These are phyloP conservation scores for Brachirus orientalis DNA, from an alignment of 2,113 vertebrate genomes.

Conservation along the genomic window DNA sequence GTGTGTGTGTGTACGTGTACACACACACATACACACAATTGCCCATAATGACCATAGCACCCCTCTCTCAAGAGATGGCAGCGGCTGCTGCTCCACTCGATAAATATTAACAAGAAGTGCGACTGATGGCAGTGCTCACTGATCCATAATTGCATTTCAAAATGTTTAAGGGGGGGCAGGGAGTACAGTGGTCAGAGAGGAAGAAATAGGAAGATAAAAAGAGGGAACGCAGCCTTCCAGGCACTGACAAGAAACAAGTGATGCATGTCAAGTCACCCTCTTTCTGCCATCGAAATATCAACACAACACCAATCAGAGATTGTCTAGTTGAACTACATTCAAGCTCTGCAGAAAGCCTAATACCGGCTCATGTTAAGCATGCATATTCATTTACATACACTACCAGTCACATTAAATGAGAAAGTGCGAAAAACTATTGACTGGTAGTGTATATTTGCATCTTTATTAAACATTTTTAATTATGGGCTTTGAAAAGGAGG, in stretches of 20 bases:
- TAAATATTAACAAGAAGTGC: slow-evolving; percentile 85
- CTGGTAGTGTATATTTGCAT: slow-evolving; percentile 84
- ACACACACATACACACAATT: slow-evolving; percentile 51
- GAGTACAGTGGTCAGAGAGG: slow-evolving; percentile 16
- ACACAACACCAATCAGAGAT: slow-evolving; percentile 41
- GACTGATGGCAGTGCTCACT: slow-evolving; percentile 82
- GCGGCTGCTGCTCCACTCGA: slow-evolving; percentile 76
- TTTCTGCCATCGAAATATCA: slow-evolving; percentile 35
- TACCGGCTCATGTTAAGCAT: slow-evolving; percentile 62
- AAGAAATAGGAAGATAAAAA: slow-evolving; percentile 48
- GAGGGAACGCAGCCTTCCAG: slow-evolving; percentile 42
- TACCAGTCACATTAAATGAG: too few species aligned
- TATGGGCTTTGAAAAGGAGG: slow-evolving; percentile 70
- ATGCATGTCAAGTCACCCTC: slow-evolving; percentile 32
- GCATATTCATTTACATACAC: slow-evolving; percentile 79
- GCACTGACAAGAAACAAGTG: slow-evolving; percentile 42
- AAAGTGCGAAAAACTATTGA: too few species aligned
- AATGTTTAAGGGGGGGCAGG: slow-evolving; percentile 57
- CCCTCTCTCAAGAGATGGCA: slow-evolving; percentile 76
- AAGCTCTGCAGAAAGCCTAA: slow-evolving; percentile 61
- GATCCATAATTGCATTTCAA: slow-evolving; percentile 85
- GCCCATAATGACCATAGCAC: slow-evolving; percentile 77
- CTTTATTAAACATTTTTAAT: slow-evolving; percentile 81
- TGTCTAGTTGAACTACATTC: slow-evolving; percentile 28
- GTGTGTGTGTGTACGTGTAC: slow-evolving; percentile 15